Evolutionary conservation across 1,140 invertebrate genomes (phyloP).

Genomic region (Panulirus ornatus): DNA sequence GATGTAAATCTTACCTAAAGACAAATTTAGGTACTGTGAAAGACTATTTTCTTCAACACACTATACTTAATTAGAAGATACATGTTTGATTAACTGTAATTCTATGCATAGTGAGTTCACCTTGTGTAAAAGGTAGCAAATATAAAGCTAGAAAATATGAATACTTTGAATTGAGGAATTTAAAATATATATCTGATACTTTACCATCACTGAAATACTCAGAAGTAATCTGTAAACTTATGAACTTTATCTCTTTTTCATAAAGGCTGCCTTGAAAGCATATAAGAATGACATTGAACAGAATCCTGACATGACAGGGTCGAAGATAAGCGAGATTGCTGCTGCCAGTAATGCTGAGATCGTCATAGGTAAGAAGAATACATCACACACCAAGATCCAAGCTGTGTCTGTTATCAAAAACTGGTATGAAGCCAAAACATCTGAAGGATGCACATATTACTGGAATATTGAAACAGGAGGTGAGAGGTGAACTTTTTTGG

Average conservation of each 20-base stretch:
- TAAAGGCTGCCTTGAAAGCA: slow-evolving; percentile 85
- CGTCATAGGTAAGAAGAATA: slow-evolving; percentile 75
- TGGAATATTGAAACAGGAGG: slow-evolving; percentile 90
- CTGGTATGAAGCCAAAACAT: slow-evolving; percentile 86
- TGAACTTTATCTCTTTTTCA: slow-evolving; percentile 76
- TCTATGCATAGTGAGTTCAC: too few relatives aligned
- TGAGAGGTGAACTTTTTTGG: slow-evolving; percentile 77
- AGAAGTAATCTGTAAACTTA: too few relatives aligned
- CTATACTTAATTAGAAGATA: too few relatives aligned
- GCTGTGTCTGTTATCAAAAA: slow-evolving; percentile 76
- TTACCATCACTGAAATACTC: too few relatives aligned
- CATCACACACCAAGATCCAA: slow-evolving; percentile 76
- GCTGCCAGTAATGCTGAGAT: slow-evolving; percentile 75
- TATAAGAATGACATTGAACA: slow-evolving; percentile 88
- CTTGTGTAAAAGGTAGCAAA: too few relatives aligned
- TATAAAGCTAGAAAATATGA: too few relatives aligned
- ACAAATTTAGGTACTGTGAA: too few relatives aligned
- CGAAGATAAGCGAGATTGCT: slow-evolving; percentile 74
- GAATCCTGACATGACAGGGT: slow-evolving; percentile 84
- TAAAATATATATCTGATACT: too few relatives aligned
- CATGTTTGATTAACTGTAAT: too few relatives aligned
- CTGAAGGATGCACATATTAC: slow-evolving; percentile 87
- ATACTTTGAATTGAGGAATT: too few relatives aligned
- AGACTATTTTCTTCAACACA: too few relatives aligned
- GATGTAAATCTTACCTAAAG: too few relatives aligned